Evolutionary conservation across 37 sponge, comb jelly and placozoan species (phyloP), one percentile per base, ranked within the genome.

Genomic region (Beroe forskalii): DNA sequence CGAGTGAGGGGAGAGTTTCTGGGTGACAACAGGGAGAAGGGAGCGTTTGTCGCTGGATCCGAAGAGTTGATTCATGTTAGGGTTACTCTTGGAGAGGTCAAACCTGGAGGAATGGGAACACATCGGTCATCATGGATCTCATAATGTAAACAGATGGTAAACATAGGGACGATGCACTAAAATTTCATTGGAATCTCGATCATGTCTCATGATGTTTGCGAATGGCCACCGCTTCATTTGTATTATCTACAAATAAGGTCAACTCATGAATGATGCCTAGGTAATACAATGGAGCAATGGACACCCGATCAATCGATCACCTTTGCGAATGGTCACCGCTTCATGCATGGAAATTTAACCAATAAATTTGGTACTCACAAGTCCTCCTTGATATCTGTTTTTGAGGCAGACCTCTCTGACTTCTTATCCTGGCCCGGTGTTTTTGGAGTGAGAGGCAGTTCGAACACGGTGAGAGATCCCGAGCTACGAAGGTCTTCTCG

Each of bases 401-500:
- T 48, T 17, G 55, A 48, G 6, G 55, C 12, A 6, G 55, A 17
- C 12, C 55, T 48, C 12, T 48, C 55, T 48, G 55, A 48, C 12
- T 48, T 48, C 55, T 48, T 48, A 48, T 48, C 55, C 6, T 12
- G 6, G 12, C 55, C 55, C 35, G 14, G 72, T 14, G 72, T 69
- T 69, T 35, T 69, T 14, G 72, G 32, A 32, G 72, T 36, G 4
- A 69, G 72, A 1, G 72, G 72, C 1, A 69, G 33, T 69, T 69
- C 72, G 37, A 69, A 32, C 1, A 69, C 72, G 4, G 72, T 69
- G 33, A 69, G 38, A 69, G 72, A 69, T 28, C 72, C 72, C 12
- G 72, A 69, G 1, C 38, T 32, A 4, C 32, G 28, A 1, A 69
- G 38, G 32, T 69, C 72, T 8, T 64, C 66, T 48, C 55, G 6